Evolutionary conservation across 2,797 vertebrate genomes (phyloP), one percentile per base, ranked within the genome.

Genomic region (Sarcophilus harrisii): DNA sequence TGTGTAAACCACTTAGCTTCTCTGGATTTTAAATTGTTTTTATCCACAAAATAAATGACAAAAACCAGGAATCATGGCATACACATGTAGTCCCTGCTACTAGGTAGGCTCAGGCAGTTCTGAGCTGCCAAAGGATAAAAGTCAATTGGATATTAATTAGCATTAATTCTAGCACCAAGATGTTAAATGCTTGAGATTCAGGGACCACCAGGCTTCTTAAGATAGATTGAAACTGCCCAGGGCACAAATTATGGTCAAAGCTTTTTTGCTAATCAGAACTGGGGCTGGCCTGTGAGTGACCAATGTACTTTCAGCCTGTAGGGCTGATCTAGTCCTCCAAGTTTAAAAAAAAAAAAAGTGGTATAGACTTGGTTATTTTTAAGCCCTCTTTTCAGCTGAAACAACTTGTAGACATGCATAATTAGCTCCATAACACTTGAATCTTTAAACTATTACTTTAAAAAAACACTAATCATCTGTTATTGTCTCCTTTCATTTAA

Each of bases 391-490:
- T 73, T 81, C 6, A 45, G 6, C 21, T 45, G 73, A 81, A 81
- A 45, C 45, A 81, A 81, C 38, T 38, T 81, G 73, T 45, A 38
- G 6, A 73, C 24, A 73, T 81, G 45, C 38, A 45, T 81, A 24
- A 45, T 45, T 81, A 45, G 24, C 9, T 38, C 38, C 24, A 38
- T 21, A 24, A 38, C 8, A 81, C 24, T 81, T 81, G 57, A 87
- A 90, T 92, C 52, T 92, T 96, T 92, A 95, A 95, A 94, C 87
- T 92, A 38, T 16, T 55, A 93, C 92, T 92, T 97, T 12, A 81
- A 32, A 92, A 66, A n/a, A n/a, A 38, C 18, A 21, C n/a, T 18
- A 81, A 13, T 93, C 90, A 6, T 66, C 87, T 52, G 21, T 66
- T 89, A n/a, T 38, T 55, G 18, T 55, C 1, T 32, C 55, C 21